These are phyloP conservation scores for Xenopus tropicalis DNA, from an alignment of 2,113 vertebrate species.

Conservation along the genomic window DNA sequence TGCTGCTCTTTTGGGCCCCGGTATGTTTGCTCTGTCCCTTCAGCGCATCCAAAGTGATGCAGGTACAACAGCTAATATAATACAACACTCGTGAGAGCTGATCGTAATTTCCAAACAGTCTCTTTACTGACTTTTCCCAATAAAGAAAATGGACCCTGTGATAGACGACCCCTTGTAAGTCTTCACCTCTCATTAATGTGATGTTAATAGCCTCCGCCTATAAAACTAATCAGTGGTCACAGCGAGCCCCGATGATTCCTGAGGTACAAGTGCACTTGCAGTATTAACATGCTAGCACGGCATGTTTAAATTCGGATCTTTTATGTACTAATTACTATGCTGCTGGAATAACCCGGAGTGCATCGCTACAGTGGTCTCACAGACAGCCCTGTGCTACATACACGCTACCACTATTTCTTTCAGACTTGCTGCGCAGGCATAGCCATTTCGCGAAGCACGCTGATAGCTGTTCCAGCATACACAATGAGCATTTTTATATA, in stretches of 20 bases:
- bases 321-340: background rate
- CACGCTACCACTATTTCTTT: background rate
- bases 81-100: too few species aligned
- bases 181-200: background rate
- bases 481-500: conserved; percentile 27
- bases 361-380: background rate
- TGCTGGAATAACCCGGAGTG: background rate
- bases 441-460: background rate
- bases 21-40: too few species aligned
- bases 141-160: background rate
- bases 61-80: too few species aligned
- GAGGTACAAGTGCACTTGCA: background rate
- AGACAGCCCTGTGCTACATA: background rate
- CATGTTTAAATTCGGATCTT: background rate
- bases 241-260: background rate
- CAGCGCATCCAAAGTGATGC: too few species aligned
- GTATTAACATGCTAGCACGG: background rate
- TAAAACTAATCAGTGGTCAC: background rate
- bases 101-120: too few species aligned
- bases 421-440: background rate
- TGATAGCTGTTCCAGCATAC: conserved; percentile 22
- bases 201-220: background rate
- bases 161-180: background rate
- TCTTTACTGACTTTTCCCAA: too few species aligned
- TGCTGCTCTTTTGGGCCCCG: too few species aligned